Evolutionary conservation across 2,888 invertebrate species (phyloP).

Genomic region (Athripsodes cinereus): DNA sequence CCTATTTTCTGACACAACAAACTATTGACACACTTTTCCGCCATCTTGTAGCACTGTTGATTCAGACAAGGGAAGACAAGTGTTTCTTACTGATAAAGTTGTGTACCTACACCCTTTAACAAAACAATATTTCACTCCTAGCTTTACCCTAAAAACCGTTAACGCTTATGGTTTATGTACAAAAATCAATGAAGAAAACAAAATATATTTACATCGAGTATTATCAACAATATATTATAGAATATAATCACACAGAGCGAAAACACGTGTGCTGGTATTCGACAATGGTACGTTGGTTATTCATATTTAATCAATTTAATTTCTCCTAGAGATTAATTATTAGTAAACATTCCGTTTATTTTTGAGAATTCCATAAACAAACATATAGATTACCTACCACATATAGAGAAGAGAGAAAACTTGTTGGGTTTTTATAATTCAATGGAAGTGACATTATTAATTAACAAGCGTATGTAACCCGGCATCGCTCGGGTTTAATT

Average conservation of each 20-base stretch:
- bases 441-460: no score
- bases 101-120: not conserved
- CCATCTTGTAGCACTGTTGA: conserved; percentile 1
- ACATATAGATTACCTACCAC: no score
- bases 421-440: not conserved
- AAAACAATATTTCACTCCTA: not conserved
- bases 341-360: no score
- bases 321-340: no score
- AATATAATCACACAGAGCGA: not conserved
- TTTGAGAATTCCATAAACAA: not conserved
- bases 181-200: not conserved
- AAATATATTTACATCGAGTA: not conserved
- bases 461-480: no score
- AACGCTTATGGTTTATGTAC: not conserved
- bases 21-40: conserved; percentile 1
- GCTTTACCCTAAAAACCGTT: not conserved
- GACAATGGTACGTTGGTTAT: no score
- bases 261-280: not conserved
- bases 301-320: no score
- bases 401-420: not conserved
- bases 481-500: no score
- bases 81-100: not conserved
- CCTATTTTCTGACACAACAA: conserved; percentile 1
- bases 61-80: not conserved
- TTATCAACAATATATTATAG: no score